A percentile compares a stretch with the other conserved stretches of the same genome.
phyloP scores from a whole-genome alignment of 2,888 invertebrate genomes.

The Parapristionchus giblindavisi region DNA sequence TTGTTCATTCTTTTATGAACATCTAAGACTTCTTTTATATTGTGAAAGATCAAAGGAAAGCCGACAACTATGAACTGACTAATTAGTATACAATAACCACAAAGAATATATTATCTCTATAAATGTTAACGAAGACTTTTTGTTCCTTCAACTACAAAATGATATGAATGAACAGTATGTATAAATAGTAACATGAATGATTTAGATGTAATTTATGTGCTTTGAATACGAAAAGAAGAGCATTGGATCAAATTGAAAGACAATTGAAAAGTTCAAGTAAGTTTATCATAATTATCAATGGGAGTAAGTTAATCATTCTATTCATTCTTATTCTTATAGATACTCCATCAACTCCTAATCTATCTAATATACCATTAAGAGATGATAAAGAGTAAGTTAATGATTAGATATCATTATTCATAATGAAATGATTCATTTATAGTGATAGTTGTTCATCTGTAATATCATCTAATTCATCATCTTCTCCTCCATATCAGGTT shows the following conservation, averaged over 20 bases:
- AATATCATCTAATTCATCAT: slow-evolving; percentile 1
- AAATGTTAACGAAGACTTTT: too few species aligned
- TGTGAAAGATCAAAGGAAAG: too few species aligned
- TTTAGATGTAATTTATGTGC: slow-evolving; percentile 65
- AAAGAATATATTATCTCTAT: too few species aligned
- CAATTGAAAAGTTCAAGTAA: slow-evolving; percentile 31
- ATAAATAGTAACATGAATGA: too few species aligned
- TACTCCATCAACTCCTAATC: background rate
- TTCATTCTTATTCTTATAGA: background rate
- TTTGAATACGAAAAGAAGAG: slow-evolving; percentile 65
- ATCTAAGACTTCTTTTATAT: too few species aligned
- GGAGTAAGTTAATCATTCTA: background rate
- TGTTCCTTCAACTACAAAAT: too few species aligned
- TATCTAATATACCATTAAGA: background rate
- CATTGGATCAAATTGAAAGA: slow-evolving; percentile 67
- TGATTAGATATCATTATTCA: background rate
- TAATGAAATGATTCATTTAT: background rate
- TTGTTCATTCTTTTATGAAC: slow-evolving; percentile 19
- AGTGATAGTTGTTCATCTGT: slow-evolving; percentile 1
- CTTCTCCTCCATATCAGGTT: too few species aligned
- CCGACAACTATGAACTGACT: too few species aligned
- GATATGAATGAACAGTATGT: too few species aligned
- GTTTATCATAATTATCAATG: background rate
- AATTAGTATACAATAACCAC: too few species aligned
- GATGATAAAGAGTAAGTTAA: slow-evolving; percentile 19